Base-by-base conservation (phyloP, 2,888 invertebrate genomes). In the Drosophila prolongata region DNA sequence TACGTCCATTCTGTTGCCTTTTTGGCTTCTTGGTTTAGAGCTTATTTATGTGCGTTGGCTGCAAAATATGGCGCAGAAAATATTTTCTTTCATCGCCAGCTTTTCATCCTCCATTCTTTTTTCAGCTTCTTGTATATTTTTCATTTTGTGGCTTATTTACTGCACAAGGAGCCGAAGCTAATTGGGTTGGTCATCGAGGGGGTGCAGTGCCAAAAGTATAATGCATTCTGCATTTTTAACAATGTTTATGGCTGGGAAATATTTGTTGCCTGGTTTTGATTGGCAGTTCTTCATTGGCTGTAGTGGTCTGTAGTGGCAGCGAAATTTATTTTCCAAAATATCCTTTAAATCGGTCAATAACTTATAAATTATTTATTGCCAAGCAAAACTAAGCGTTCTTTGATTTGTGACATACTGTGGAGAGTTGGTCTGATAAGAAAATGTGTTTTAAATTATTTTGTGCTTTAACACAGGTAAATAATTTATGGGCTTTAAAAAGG, bases 91-190 rank as follows among this genome's bases (percentile, higher is more conserved):
- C 55, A 68, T 67, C 47, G 54, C 67, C 49, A 62, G 42, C 40
- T 62, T 62, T 62, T 62, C 62, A 49, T 46, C 43, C 13, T 46
- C 34, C 54, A 11, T n/a, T 38, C 16, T n/a, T 11, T 24, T 34
- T 14, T 44, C 10, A n/a, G 16, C 30, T 4, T 34, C 46, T 60
- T 62, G 61, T 61, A 50, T 65, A 53, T 58, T 57, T 58, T 52
- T 37, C 35, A 46, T 57, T 70, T 46, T 43, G 64, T 16, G 66
- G 52, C 70, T 79, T 83, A 79, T 79, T 79, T 80, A 83, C 83
- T 79, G 79, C 83, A 72, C 67, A 61, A 73, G 66, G 19, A 60
- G 47, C 59, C 58, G 35, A 54, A 54, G 78, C 78, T 78, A 78
- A 76, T 76, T 76, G 78, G 76, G 53, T 59, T 78, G 62, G 58